Conservation (phyloP, 2,797 vertebrate genomes). For the Fringilla coelebs region DNA sequence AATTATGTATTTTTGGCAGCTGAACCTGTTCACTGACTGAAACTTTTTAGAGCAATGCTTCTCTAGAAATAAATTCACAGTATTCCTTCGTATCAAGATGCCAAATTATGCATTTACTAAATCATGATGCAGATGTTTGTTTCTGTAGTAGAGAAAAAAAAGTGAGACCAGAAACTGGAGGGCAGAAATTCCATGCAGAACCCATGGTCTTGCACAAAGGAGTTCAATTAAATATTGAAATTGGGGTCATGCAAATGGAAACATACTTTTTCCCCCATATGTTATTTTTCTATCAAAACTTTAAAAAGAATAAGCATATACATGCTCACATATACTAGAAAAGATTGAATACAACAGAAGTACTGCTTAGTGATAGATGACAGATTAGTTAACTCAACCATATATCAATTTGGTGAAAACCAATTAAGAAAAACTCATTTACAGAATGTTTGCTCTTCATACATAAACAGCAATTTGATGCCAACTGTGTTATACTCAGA, state of each 20-base stretch:
- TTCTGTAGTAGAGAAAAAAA: background rate
- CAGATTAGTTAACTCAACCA: background rate
- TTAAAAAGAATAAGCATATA: background rate
- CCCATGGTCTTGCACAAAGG: background rate
- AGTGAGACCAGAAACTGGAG: background rate
- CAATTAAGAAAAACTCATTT: slow-evolving; percentile 1
- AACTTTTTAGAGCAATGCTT: background rate
- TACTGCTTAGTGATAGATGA: background rate
- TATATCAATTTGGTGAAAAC: background rate
- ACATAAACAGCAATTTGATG: background rate
- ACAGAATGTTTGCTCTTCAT: background rate
- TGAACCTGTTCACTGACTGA: background rate
- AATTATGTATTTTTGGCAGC: background rate
- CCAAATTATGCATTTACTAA: background rate
- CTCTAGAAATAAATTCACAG: background rate
- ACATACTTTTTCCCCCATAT: background rate
- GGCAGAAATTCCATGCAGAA: slow-evolving; percentile 6
- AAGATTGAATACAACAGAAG: background rate
- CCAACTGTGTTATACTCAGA: background rate
- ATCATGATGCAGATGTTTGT: background rate
- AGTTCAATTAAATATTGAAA: background rate
- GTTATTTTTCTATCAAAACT: slow-evolving; percentile 44
- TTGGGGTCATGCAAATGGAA: background rate
- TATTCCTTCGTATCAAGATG: background rate
- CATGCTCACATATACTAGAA: background rate